These are phyloP conservation scores for Eptesicus fuscus DNA, from an alignment of 2,113 vertebrate genomes.

Conservation along the genomic window DNA sequence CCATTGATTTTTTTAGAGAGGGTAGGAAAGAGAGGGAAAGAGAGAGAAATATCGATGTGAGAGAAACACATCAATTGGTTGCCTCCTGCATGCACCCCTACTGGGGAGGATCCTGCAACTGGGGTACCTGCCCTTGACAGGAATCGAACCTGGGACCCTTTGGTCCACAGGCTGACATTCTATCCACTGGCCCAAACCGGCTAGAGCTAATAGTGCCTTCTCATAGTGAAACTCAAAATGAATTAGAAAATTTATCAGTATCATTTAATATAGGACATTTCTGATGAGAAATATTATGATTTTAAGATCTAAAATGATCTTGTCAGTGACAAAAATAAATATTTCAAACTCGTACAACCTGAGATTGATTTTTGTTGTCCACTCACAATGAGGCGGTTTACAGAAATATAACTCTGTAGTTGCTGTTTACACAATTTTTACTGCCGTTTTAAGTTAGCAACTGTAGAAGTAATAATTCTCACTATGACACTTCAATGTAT, in stretches of 20 bases:
- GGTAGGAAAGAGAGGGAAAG: too few species aligned
- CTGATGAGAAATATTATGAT: background rate
- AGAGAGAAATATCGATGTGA: too few species aligned
- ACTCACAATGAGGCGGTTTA: background rate
- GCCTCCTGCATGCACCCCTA: too few species aligned
- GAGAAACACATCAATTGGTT: too few species aligned
- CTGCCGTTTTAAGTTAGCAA: background rate
- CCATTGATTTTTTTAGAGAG: too few species aligned
- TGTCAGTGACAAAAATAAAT: background rate
- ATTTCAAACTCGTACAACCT: background rate
- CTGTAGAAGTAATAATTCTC: background rate
- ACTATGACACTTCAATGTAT: background rate
- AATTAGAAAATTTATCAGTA: slow-evolving; percentile 6
- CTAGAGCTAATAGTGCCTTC: background rate
- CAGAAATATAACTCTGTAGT: background rate
- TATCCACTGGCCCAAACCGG: too few species aligned
- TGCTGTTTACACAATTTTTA: background rate
- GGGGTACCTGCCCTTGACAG: too few species aligned
- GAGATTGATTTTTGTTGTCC: background rate
- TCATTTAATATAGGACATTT: background rate
- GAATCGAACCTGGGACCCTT: too few species aligned
- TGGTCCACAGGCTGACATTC: too few species aligned
- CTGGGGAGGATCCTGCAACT: too few species aligned
- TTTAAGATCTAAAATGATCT: slow-evolving; percentile 3
- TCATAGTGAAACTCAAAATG: background rate